Base-by-base conservation (phyloP, 1,140 invertebrate species). In the Eumaeus atala region DNA sequence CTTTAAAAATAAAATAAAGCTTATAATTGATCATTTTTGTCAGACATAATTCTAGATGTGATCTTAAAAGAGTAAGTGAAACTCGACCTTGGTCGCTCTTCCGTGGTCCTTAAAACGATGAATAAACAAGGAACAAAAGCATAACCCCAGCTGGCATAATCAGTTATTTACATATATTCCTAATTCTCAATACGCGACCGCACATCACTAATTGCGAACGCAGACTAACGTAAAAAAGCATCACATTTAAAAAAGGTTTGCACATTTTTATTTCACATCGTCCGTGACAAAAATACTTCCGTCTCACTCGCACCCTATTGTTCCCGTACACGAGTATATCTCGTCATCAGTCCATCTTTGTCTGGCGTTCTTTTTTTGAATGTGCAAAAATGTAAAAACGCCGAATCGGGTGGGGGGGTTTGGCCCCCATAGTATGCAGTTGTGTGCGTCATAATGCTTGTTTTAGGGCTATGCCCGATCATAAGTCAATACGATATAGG, bases 331-430 rank as follows among this genome's bases (percentile, higher is more conserved):
- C 63, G 61, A 49, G 66, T 67, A 65, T 59, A 65, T 70, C 73
- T 74, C 77, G 74, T 84, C 83, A 84, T 82, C 79, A 77, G 63
- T 87, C 79, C 83, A 81, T 87, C 83, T 87, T 87, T 87, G 78
- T 87, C 83, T 87, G 70, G 65, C 78, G 67, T 64, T 49, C 74
- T 84, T 84, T 84, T 85, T 86, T 84, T 82, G 72, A 84, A 82
- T 83, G 81, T 84, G 81, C 79, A 84, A 87, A 84, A 84, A 87
- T 87, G 84, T 84, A 87, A 86, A 86, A 86, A 86, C 79, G 72
- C 76, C 72, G 73, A 80, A 73, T 76, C 78, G 74, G 66, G 72
- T 51, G 69, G 70, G 67, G 76, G 21, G 21, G 21, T 28, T n/a
- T 70, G 64, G 70, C 72, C 67, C 56, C 68, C 66, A 49, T 63